A percentile compares a stretch with the other conserved stretches of the same genome.
Conservation (phyloP, 2,888 invertebrate species). For the Dynastes maya region DNA sequence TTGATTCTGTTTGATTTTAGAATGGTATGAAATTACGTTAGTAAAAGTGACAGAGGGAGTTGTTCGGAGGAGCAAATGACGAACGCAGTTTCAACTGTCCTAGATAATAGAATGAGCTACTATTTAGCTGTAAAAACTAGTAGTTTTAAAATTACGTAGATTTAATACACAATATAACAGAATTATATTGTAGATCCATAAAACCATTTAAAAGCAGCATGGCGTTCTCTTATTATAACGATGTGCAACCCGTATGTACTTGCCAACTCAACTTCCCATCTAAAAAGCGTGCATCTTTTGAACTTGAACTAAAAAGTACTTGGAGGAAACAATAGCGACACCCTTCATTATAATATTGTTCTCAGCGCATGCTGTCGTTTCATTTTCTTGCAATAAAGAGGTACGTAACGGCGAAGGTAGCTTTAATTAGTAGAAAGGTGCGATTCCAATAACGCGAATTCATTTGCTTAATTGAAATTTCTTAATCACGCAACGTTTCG, state of each 20-base stretch:
- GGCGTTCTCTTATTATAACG: conserved; percentile 2
- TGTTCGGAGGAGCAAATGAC: too few species aligned
- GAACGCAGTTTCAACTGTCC: too few species aligned
- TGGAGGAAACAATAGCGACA: conserved; percentile 17
- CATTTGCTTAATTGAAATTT: conserved; percentile 33
- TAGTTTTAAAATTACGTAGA: too few species aligned
- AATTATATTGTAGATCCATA: not conserved
- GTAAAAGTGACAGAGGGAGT: too few species aligned
- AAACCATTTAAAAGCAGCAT: not conserved
- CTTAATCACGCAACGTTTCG: conserved; percentile 9
- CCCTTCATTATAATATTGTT: conserved; percentile 28
- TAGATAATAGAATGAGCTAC: too few species aligned
- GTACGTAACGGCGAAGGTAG: conserved; percentile 21
- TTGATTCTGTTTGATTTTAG: too few species aligned
- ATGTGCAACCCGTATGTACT: not conserved
- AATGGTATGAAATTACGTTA: too few species aligned
- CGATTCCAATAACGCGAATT: conserved; percentile 19
- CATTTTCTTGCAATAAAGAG: conserved; percentile 31
- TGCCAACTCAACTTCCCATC: not conserved
- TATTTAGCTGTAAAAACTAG: too few species aligned
- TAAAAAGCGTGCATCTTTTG: conserved; percentile 14
- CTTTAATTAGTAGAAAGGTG: conserved; percentile 33
- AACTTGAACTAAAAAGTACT: conserved; percentile 16
- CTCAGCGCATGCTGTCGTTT: conserved; percentile 12
- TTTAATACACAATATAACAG: not conserved